These are phyloP conservation scores for Drosophila kuntzei DNA, from an alignment of 2,888 invertebrate species.

Conservation along the genomic window DNA sequence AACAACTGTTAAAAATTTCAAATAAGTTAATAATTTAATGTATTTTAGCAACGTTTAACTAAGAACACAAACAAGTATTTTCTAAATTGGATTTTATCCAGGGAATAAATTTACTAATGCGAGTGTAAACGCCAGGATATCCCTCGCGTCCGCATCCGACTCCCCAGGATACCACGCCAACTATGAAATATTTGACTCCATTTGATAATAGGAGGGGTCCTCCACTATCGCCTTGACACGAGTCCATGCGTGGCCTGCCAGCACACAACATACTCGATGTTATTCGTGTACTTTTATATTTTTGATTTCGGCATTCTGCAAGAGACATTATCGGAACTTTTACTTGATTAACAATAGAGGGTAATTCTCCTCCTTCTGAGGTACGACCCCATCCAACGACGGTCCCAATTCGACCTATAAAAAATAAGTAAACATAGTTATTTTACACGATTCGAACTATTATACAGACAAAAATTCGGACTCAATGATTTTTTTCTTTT, in stretches of 20 bases:
- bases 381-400: constrained; percentile 95
- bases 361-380: constrained; percentile 92
- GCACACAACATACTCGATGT: constrained; percentile 95
- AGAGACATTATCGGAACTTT: constrained; percentile 93
- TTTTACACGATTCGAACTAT: background rate
- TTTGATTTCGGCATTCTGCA: constrained; percentile 92
- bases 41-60: constrained; percentile 33
- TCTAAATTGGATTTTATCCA: constrained; percentile 92
- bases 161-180: constrained; percentile 95
- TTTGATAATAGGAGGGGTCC: constrained; percentile 92
- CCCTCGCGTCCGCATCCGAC: constrained; percentile 87
- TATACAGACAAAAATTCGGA: too few species aligned
- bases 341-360: constrained; percentile 93
- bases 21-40: constrained; percentile 23
- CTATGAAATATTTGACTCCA: constrained; percentile 92
- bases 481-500: too few species aligned
- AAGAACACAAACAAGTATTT: constrained; percentile 90
- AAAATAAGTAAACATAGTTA: constrained; percentile 8
- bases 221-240: constrained; percentile 95
- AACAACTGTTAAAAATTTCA: background rate
- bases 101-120: constrained; percentile 86
- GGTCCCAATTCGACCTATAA: constrained; percentile 87
- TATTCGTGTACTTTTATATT: constrained; percentile 93
- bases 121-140: constrained; percentile 86
- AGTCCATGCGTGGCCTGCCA: constrained; percentile 92